Conservation (phyloP, 1,140 invertebrate species). For the Saccostrea glomerata region DNA sequence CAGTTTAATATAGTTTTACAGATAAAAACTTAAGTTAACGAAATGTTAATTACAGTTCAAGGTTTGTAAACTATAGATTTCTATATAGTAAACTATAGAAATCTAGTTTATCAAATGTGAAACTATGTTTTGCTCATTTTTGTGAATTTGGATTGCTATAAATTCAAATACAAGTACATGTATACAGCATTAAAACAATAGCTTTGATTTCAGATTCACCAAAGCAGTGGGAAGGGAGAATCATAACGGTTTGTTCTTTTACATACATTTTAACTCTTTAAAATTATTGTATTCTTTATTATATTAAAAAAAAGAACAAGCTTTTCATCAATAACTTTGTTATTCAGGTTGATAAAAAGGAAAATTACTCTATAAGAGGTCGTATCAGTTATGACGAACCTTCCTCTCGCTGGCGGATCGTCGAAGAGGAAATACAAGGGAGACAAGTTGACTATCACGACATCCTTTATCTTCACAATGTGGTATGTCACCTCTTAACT, state of each 20-base stretch:
- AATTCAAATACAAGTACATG: too few relatives aligned
- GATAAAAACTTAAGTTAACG: too few relatives aligned
- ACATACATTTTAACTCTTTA: not conserved
- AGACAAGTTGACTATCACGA: conserved; percentile 65
- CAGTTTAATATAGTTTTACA: too few relatives aligned
- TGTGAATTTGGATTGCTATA: not conserved
- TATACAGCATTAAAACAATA: not conserved
- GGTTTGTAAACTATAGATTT: too few relatives aligned
- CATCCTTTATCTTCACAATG: conserved; percentile 70
- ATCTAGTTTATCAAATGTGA: too few relatives aligned
- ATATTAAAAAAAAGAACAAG: too few relatives aligned
- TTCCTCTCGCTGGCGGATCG: conserved; percentile 42
- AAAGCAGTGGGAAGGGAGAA: conserved; percentile 55
- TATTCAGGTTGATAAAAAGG: conserved; percentile 56
- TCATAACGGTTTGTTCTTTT: conserved; percentile 36
- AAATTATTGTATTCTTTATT: not conserved
- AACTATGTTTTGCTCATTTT: too few relatives aligned
- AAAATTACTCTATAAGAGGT: conserved; percentile 43
- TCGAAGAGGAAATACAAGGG: conserved; percentile 52
- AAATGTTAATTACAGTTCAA: too few relatives aligned
- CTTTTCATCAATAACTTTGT: not conserved
- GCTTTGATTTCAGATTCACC: conserved; percentile 55
- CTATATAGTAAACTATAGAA: too few relatives aligned
- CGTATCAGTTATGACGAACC: conserved; percentile 54
- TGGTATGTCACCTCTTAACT: conserved; percentile 59